Base-by-base conservation (phyloP, 2,113 vertebrate species). In the Gymnocephalus cernua region DNA sequence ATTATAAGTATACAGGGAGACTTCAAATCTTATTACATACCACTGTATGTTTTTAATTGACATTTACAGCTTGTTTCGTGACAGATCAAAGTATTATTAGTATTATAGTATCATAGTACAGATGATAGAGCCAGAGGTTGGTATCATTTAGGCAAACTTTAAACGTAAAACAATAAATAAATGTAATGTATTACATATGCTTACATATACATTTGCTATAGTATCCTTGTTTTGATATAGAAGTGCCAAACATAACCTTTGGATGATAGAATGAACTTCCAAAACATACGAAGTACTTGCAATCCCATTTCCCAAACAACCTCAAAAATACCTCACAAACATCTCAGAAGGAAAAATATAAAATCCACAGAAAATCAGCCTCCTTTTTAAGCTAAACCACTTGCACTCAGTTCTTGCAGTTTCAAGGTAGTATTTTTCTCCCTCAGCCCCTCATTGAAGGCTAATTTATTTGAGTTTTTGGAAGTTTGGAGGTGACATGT, bases 381-480 rank as follows among this genome's bases (percentile, higher is more conserved):
- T 65, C 16, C 45, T 32, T 72, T 54, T 62, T 66, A 72, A 45
- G 57, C 67, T 38, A 27, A 79, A 65, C 76, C 71, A 41, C 27
- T 75, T 85, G 48, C 66, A 74, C 62, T 69, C 66, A 56, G 38
- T 85, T 82, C 75, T 61, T 73, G 77, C 58, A 19, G 15, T 77
- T 79, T 80, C 51, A 80, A 80, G 71, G 58, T 65, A 68, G 44
- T 48, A 45, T 65, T 77, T 65, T 77, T 58, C 64, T 62, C 80
- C 71, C 79, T 74, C 63, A 82, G 79, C 78, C 68, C 68, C 78
- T 82, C 71, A 86, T 86, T 86, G 79, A 86, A 82, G 56, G 5
- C 35, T 48, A 74, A 86, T 81, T 82, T 79, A 79, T 90, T 76
- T 76, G 54, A 83, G 44, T 66, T 75, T 77, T 64, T 74, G 25